A percentile compares a stretch with the other conserved stretches of the same genome.
phyloP scores from a whole-genome alignment of 2,113 vertebrate species.

The Thalassoma bifasciatum region DNA sequence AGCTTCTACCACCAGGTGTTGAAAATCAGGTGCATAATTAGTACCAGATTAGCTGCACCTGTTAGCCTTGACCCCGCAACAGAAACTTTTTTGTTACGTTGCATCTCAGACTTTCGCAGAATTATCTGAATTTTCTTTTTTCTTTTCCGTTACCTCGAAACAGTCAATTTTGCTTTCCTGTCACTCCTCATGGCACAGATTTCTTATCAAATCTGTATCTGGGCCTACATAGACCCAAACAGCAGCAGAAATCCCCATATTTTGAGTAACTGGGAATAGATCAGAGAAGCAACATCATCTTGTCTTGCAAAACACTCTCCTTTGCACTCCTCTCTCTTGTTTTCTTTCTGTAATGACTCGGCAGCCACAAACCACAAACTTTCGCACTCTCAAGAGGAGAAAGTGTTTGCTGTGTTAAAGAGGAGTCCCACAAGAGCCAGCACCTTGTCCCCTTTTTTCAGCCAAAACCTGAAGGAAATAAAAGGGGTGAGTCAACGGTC shows the following conservation, averaged over 20 bases:
- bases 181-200: conserved; percentile 2
- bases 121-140: no score
- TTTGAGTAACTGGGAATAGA: conserved; percentile 53
- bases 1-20: no score
- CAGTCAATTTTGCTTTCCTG: conserved; percentile 40
- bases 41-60: no score
- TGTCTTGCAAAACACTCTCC: neutral
- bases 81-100: no score
- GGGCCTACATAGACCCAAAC: conserved; percentile 3
- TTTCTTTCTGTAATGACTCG: conserved; percentile 64
- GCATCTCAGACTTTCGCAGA: no score
- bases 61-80: no score
- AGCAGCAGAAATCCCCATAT: conserved; percentile 57
- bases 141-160: no score
- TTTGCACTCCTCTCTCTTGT: conserved; percentile 22
- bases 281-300: conserved; percentile 41
- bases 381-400: conserved; percentile 64
- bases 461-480: conserved; percentile 44
- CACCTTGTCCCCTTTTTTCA: conserved; percentile 14
- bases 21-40: no score
- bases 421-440: conserved; percentile 16
- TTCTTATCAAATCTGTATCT: conserved; percentile 33
- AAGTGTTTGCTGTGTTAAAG: conserved; percentile 53
- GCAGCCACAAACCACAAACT: conserved; percentile 63
- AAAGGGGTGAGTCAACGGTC: conserved; percentile 54